phyloP scores from a whole-genome alignment of 2,797 vertebrate species.

The Coregonus sp. region DNA sequence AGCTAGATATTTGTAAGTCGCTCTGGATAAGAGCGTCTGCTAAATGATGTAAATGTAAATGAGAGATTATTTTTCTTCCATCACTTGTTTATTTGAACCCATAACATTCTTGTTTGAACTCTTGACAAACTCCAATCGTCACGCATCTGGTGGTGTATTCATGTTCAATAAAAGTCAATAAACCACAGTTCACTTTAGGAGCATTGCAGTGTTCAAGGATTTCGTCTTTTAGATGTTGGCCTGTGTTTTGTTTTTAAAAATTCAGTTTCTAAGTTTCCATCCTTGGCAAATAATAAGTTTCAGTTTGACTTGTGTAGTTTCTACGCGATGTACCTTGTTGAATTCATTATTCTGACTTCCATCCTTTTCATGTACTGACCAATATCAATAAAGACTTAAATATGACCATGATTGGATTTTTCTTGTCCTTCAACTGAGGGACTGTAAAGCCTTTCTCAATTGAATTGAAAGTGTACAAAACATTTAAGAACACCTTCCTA shows the following conservation, averaged over 20 bases:
- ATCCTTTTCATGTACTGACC: constrained; percentile 99
- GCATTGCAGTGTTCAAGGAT: constrained; percentile 68
- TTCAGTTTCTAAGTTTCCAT: constrained; percentile 28
- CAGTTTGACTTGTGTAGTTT: constrained; percentile 94
- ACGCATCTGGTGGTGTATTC: constrained; percentile 74
- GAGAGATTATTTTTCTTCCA: constrained; percentile 55
- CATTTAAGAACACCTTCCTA: too few relatives aligned
- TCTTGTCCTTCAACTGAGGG: neutral
- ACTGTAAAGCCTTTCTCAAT: neutral
- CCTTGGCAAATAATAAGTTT: constrained; percentile 81
- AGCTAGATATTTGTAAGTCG: constrained; percentile 38
- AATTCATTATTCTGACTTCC: constrained; percentile 96
- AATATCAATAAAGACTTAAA: constrained; percentile 99
- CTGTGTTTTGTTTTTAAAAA: constrained; percentile 75
- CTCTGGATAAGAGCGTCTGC: too few relatives aligned
- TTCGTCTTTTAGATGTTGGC: constrained; percentile 87
- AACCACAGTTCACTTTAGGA: constrained; percentile 74
- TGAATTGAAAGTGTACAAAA: too few relatives aligned
- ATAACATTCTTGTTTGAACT: constrained; percentile 80
- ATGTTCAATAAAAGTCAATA: constrained; percentile 82
- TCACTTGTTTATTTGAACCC: constrained; percentile 67
- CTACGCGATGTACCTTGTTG: constrained; percentile 88
- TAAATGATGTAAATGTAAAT: too few relatives aligned
- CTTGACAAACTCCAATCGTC: constrained; percentile 63
- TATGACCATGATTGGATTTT: constrained; percentile 71